Percentiles rank a stretch among this genome's conserved stretches.
These are phyloP conservation scores for Fragum fragum DNA, from an alignment of 2,888 invertebrate species.

Conservation along the genomic window DNA sequence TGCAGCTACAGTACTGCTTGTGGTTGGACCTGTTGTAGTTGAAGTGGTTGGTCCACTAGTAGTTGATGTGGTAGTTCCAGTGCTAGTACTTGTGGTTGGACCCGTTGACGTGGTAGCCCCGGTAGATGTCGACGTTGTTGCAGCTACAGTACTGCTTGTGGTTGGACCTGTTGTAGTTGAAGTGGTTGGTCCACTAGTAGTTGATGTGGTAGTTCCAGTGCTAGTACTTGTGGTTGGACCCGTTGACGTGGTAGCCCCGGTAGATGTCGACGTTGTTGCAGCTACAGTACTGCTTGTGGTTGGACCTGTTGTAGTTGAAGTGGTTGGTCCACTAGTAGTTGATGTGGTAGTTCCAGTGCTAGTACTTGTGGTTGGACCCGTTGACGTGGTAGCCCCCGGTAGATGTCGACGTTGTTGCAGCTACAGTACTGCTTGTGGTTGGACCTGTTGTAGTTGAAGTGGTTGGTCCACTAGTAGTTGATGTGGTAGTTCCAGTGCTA, in stretches of 20 bases:
- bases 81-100: neutral
- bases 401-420: conserved; percentile 2
- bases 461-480: conserved; percentile 3
- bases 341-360: neutral
- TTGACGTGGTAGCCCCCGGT: neutral
- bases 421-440: neutral
- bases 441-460: neutral
- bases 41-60: conserved; percentile 11
- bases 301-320: neutral
- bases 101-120: neutral
- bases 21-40: neutral
- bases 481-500: neutral
- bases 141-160: neutral
- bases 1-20: conserved; percentile 7
- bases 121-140: conserved; percentile 2
- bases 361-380: neutral
- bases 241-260: neutral
- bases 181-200: conserved; percentile 1
- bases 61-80: neutral
- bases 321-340: neutral
- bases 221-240: neutral
- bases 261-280: neutral
- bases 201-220: neutral
- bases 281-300: neutral
- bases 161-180: conserved; percentile 2